phyloP scores from a whole-genome alignment of 2,797 vertebrate genomes.

The Acipenser transmontanus region DNA sequence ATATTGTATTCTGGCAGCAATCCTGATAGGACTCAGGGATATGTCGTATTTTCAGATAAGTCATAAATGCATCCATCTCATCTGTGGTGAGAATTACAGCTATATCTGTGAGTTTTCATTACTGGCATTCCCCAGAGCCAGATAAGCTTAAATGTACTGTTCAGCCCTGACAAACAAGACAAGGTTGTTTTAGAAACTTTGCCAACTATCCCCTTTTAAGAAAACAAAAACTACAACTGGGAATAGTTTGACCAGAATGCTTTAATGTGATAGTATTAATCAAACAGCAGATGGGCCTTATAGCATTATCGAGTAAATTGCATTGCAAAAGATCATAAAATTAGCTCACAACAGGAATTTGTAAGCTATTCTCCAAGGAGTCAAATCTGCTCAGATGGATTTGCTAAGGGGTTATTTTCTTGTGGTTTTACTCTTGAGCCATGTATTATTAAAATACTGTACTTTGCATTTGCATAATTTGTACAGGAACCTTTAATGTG shows the following conservation, averaged over 20 bases:
- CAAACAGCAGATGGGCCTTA: slow-evolving; percentile 50
- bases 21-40: slow-evolving; percentile 47
- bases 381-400: slow-evolving; percentile 40
- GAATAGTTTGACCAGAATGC: slow-evolving; percentile 44
- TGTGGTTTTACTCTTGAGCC: slow-evolving; percentile 28
- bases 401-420: slow-evolving; percentile 44
- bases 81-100: slow-evolving; percentile 55
- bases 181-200: slow-evolving; percentile 59
- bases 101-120: slow-evolving; percentile 57
- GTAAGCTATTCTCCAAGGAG: slow-evolving; percentile 33
- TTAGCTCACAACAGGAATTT: slow-evolving; percentile 56
- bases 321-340: slow-evolving; percentile 47
- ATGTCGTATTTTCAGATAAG: slow-evolving; percentile 49
- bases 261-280: slow-evolving; percentile 52
- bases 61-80: slow-evolving; percentile 43
- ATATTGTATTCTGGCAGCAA: slow-evolving; percentile 53
- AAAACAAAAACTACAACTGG: slow-evolving; percentile 33
- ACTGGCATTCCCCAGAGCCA: slow-evolving; percentile 52
- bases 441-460: slow-evolving; percentile 6
- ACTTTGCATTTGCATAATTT: slow-evolving; percentile 3
- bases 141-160: slow-evolving; percentile 56
- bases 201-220: slow-evolving; percentile 54
- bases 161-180: slow-evolving; percentile 45
- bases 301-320: slow-evolving; percentile 50
- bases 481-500: not conserved